Evolutionary conservation across 1,140 invertebrate species (phyloP).

Genomic region (Nasonia giraulti): DNA sequence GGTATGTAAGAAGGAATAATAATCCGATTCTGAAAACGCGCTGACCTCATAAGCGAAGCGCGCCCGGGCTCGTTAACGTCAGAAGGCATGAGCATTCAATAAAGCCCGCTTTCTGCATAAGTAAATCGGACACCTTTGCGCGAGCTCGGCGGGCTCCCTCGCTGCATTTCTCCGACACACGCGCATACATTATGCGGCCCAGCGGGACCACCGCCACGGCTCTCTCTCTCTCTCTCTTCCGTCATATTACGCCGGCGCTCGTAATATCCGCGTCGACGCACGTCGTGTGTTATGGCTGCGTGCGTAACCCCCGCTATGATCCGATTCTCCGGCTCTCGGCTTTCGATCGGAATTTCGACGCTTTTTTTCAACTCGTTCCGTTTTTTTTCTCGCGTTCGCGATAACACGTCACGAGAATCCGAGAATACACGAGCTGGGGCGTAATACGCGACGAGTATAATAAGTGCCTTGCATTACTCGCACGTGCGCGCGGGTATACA

Average conservation of each 20-base stretch:
- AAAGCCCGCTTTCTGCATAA: conserved; percentile 56
- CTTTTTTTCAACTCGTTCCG: no score
- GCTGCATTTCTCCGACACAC: neutral
- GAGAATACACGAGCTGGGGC: no score
- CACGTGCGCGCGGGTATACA: neutral
- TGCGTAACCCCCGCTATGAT: neutral
- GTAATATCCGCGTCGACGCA: conserved; percentile 16
- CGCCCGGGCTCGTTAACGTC: conserved; percentile 63
- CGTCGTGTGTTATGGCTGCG: neutral
- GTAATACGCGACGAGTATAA: neutral
- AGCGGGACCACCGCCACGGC: neutral
- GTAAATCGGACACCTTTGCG: conserved; percentile 58
- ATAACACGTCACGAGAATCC: no score
- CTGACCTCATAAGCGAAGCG: neutral
- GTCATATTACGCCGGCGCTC: neutral
- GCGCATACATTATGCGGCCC: neutral
- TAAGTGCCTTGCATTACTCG: neutral
- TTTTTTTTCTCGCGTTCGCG: no score
- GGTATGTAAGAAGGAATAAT: neutral
- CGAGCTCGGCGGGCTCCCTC: neutral
- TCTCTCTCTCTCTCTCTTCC: neutral
- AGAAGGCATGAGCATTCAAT: conserved; percentile 66
- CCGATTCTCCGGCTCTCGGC: neutral
- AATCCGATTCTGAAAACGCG: neutral
- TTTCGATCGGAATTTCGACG: neutral